These are phyloP conservation scores for human (Homo sapiens) DNA, from an alignment of 2,113 vertebrate genomes.

Conservation along the genomic window GRCh38 chr1:117078001-117078500, in stretches of 20 bases:
- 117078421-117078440: background rate
- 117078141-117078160: background rate
- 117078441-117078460: background rate
- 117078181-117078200: background rate
- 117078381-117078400: background rate
- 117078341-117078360: background rate
- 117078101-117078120: background rate
- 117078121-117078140: background rate
- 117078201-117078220: background rate
- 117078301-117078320: background rate
- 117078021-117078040: slow-evolving; percentile 90
- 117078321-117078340: background rate
- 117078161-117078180: background rate
- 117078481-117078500: background rate
- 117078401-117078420: background rate
- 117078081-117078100: accelerated
- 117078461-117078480: background rate
- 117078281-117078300: background rate
- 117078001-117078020: slow-evolving; percentile 83
- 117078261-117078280: background rate
- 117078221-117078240: background rate
- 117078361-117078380: background rate
- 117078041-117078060: slow-evolving; percentile 82
- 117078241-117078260: background rate
- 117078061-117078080: accelerated